phyloP scores from a whole-genome alignment of 23 tunicate genomes.

The Aplidium turbinatum region DNA sequence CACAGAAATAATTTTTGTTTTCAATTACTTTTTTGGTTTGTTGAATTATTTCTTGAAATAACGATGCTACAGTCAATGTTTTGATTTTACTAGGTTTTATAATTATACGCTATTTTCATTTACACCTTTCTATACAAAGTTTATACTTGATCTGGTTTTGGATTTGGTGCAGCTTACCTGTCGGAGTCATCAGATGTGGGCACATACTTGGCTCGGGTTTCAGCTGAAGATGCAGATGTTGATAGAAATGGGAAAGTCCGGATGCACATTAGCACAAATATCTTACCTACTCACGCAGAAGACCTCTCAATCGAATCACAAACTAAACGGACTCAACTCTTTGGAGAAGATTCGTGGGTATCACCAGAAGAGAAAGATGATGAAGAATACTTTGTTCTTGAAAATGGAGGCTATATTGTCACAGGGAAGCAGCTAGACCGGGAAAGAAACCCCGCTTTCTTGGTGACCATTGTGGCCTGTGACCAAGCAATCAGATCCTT shows the following conservation, averaged over 20 bases:
- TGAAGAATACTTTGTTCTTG: slow-evolving; percentile 30
- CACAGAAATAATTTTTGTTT: too few species aligned
- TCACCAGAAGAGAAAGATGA: too few species aligned
- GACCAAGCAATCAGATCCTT: slow-evolving; percentile 41
- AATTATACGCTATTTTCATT: too few species aligned
- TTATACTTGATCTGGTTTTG: too few species aligned
- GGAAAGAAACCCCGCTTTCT: slow-evolving; percentile 35
- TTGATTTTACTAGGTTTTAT: too few species aligned
- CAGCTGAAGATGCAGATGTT: slow-evolving; percentile 56
- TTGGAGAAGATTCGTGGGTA: too few species aligned
- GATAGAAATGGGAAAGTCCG: slow-evolving; percentile 59
- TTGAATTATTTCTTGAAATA: too few species aligned
- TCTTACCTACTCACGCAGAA: not conserved
- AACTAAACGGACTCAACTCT: too few species aligned
- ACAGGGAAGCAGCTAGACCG: slow-evolving; percentile 57
- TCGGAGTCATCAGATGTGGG: slow-evolving; percentile 53
- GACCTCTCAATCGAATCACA: not conserved
- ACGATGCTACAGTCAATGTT: too few species aligned
- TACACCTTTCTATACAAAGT: too few species aligned
- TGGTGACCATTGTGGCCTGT: slow-evolving; percentile 59
- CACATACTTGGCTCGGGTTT: slow-evolving; percentile 55
- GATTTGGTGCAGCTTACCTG: slow-evolving; percentile 66
- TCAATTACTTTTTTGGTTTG: too few species aligned
- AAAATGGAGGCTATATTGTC: slow-evolving; percentile 34
- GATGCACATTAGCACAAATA: slow-evolving; percentile 15